Conservation (phyloP, 2,113 vertebrate species). For the Cyrtonyx montezumae region DNA sequence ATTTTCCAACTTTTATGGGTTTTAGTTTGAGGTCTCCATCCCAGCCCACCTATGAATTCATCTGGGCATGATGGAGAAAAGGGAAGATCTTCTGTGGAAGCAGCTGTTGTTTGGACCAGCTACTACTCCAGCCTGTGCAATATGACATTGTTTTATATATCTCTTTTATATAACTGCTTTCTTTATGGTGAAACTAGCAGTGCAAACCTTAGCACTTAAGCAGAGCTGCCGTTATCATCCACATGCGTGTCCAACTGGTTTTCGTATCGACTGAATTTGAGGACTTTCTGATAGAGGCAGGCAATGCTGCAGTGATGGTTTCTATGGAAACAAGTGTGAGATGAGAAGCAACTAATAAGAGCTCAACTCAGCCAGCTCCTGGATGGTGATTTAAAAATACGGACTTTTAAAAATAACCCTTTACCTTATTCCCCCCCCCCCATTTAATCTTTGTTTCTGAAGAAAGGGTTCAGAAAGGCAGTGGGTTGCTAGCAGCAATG, state of each 20-base stretch:
- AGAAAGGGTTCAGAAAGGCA: conserved; percentile 53
- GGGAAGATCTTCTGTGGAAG: not conserved
- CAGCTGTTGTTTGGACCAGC: not conserved
- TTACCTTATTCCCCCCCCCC: conserved; percentile 51
- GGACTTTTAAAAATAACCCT: conserved; percentile 54
- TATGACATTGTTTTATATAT: not conserved
- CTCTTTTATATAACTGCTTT: accelerated
- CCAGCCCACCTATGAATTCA: not conserved
- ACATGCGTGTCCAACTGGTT: not conserved
- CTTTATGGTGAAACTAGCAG: not conserved
- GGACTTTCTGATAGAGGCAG: conserved; percentile 2
- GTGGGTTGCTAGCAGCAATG: conserved; percentile 49
- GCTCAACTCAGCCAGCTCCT: conserved; percentile 25
- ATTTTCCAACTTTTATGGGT: not conserved
- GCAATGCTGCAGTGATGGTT: conserved; percentile 47
- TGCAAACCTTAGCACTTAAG: not conserved
- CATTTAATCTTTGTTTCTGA: conserved; percentile 46
- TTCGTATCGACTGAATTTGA: not conserved
- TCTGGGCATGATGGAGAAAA: not conserved
- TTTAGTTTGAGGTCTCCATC: not conserved
- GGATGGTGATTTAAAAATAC: conserved; percentile 56
- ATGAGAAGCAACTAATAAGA: conserved; percentile 62
- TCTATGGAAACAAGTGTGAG: conserved; percentile 69
- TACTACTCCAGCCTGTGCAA: accelerated
- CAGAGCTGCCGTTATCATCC: not conserved